Base-by-base conservation (phyloP, 2,113 vertebrate genomes). In the Syngnathus floridae region DNA sequence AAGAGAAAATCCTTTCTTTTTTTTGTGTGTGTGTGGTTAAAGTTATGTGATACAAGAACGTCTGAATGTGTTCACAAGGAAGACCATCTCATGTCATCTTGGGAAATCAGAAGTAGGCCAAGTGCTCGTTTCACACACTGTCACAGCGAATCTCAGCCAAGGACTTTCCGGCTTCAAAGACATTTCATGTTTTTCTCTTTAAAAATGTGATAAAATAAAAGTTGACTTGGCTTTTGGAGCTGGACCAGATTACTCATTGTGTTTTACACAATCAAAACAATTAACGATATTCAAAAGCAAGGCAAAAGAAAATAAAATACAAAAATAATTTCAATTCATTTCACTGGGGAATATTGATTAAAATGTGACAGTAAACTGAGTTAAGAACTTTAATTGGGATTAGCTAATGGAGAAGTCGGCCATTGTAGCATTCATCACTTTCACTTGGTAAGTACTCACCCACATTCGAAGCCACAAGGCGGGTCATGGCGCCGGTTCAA, bases 21-120 rank as follows among this genome's bases (percentile, higher is more conserved):
- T 48, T 45, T 45, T 46, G 5, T 46, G 1, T 43, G 59, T 67
- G 63, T 67, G 37, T 55, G 52, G 8, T 48, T 7, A 48, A 57
- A 67, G 22, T 54, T 5, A 16, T 79, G 55, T 56, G 76, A 74
- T 84, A 52, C 61, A 40, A 75, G 74, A 63, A 31, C 8, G 26
- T 46, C 37, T 58, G 54, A 31, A 26, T 64, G 67, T 66, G 71
- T 51, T 35, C 46, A 62, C 68, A 65, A 56, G 58, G 62, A 82
- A 66, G 59, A 67, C 62, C 57, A 38, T 75, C 52, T 36, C 35
- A 64, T 74, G 73, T 80, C 66, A 59, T 87, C 81, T 78, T 72
- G 67, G 83, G 82, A 76, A 84, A 80, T 75, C 65, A 81, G 78
- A 88, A 88, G 75, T 87, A 86, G 87, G 83, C 72, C 78, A 69